These are phyloP conservation scores for Craseonycteris thonglongyai DNA, from an alignment of 2,113 vertebrate genomes.

Conservation along the genomic window DNA sequence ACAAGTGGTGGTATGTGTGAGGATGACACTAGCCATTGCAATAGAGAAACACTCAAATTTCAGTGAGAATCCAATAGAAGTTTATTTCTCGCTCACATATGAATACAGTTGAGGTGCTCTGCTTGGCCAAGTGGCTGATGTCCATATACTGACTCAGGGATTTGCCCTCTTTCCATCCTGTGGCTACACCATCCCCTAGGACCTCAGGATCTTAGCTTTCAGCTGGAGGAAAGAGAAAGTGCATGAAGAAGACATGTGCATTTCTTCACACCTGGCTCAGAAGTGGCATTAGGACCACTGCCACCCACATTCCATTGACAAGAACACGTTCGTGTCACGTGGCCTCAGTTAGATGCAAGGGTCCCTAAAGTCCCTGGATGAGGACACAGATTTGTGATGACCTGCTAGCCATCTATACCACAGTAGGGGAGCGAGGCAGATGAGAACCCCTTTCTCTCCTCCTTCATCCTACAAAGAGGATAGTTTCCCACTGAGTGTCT, in stretches of 20 bases:
- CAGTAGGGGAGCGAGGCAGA: background rate
- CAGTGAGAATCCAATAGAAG: background rate
- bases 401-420: no score
- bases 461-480: background rate
- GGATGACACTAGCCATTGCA: background rate
- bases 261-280: background rate
- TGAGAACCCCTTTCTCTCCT: background rate
- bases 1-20: background rate
- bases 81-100: background rate
- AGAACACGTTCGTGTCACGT: background rate
- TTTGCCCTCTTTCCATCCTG: background rate
- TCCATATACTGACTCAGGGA: background rate
- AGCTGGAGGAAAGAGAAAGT: background rate
- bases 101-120: background rate
- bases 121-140: no score
- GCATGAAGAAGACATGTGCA: background rate
- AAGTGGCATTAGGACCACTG: rapidly evolving
- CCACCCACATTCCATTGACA: background rate
- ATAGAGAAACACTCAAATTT: background rate
- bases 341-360: background rate
- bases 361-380: rapidly evolving
- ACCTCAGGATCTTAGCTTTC: background rate
- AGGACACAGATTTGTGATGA: background rate
- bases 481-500: background rate
- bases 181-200: background rate